A percentile compares a stretch with the other conserved stretches of the same genome.
phyloP scores from a whole-genome alignment of 2,888 invertebrate genomes.

The Exephanes ischioxanthus region DNA sequence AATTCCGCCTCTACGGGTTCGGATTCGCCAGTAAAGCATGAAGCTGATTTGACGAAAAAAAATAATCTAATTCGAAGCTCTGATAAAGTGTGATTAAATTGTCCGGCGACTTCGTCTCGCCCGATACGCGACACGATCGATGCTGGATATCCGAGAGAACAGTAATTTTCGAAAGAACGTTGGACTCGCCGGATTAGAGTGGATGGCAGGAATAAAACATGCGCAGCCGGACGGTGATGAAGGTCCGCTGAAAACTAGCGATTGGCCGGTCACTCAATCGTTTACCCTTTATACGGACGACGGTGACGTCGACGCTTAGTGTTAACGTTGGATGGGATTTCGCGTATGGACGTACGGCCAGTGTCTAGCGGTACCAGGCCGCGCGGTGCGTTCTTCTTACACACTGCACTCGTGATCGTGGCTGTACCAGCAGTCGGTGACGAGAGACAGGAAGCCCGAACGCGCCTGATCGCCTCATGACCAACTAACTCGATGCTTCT shows the following conservation, averaged over 20 bases:
- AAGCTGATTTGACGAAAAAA: neutral
- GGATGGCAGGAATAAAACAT: neutral
- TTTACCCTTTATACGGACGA: neutral
- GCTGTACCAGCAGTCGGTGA: slow-evolving; percentile 12
- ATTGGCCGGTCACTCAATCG: slow-evolving; percentile 8
- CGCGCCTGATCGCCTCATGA: slow-evolving; percentile 18
- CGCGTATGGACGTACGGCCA: slow-evolving; percentile 52
- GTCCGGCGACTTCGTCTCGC: slow-evolving; percentile 15
- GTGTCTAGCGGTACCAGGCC: slow-evolving; percentile 79
- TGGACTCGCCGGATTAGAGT: neutral
- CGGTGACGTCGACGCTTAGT: neutral
- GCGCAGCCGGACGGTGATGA: neutral
- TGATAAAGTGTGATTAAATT: slow-evolving; percentile 52
- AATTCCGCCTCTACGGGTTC: too few species aligned
- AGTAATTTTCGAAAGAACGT: neutral
- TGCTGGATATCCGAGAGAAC: slow-evolving; percentile 8
- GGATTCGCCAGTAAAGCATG: neutral
- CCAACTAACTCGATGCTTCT: slow-evolving; percentile 31
- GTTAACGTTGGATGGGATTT: slow-evolving; percentile 34
- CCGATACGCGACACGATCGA: slow-evolving; percentile 12
- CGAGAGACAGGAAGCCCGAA: slow-evolving; percentile 55
- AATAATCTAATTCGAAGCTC: slow-evolving; percentile 6
- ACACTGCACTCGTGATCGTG: slow-evolving; percentile 10
- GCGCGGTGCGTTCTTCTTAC: slow-evolving; percentile 28
- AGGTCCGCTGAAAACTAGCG: neutral